Conservation (phyloP, 2,797 vertebrate genomes). For the Xenopus petersii region DNA sequence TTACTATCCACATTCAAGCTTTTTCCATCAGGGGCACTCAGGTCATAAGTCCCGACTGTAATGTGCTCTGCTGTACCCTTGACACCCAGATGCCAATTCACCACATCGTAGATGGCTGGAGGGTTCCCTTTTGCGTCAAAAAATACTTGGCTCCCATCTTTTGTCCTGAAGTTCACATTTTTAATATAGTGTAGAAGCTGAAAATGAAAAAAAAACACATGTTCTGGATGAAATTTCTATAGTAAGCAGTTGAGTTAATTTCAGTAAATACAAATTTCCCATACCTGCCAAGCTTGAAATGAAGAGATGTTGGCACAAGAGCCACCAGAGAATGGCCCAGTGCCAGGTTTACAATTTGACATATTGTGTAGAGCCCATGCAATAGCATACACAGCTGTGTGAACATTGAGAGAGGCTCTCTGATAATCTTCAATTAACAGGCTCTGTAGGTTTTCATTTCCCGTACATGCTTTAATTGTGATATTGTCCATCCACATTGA, state of each 20-base stretch:
- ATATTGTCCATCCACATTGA: not conserved
- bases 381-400: not conserved
- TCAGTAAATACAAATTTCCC: not conserved
- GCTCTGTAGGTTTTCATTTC: conserved; percentile 2
- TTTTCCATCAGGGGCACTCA: not conserved
- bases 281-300: conserved; percentile 83
- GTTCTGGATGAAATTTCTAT: not conserved
- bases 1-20: not conserved
- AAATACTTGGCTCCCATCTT: not conserved
- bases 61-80: not conserved
- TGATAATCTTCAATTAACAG: conserved; percentile 49
- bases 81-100: conserved; percentile 16
- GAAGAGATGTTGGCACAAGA: conserved; percentile 69
- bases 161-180: not conserved
- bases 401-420: not conserved
- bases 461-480: conserved; percentile 2
- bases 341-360: conserved; percentile 62
- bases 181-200: conserved; percentile 12
- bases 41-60: conserved; percentile 16
- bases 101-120: conserved; percentile 15
- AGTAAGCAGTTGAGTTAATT: too few species aligned
- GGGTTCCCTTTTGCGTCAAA: conserved; percentile 10
- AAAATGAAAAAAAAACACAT: not conserved
- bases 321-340: conserved; percentile 64
- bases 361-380: conserved; percentile 64